A percentile compares a stretch with the other conserved stretches of the same genome.
Evolutionary conservation across 2,888 invertebrate genomes (phyloP).

Genomic region (Lasioglossum villosulum): DNA sequence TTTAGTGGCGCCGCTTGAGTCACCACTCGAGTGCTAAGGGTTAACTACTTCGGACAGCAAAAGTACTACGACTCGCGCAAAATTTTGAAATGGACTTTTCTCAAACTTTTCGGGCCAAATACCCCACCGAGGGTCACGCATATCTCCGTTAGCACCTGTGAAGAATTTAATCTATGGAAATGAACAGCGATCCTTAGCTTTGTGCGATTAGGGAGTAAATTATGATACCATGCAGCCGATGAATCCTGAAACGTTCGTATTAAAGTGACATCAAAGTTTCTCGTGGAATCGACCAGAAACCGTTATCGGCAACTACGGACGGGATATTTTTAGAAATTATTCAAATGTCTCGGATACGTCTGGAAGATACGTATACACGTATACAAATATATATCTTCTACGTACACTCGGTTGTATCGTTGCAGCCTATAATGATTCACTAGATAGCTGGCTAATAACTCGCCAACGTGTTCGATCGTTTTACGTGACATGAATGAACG

Average conservation of each 20-base stretch:
- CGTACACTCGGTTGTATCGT: slow-evolving; percentile 3
- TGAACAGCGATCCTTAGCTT: not conserved
- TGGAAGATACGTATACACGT: not conserved
- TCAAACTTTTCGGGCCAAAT: no score
- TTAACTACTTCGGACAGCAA: no score
- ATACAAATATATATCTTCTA: not conserved
- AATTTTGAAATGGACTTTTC: no score
- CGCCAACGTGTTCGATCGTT: slow-evolving; percentile 39
- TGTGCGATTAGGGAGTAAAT: slow-evolving; percentile 6
- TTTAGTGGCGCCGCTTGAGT: no score
- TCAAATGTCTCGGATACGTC: not conserved
- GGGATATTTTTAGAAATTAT: not conserved
- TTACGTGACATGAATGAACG: slow-evolving; percentile 58
- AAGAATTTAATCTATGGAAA: not conserved
- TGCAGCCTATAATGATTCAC: slow-evolving; percentile 28
- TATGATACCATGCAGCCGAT: not conserved
- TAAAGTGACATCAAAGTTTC: not conserved
- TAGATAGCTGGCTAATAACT: slow-evolving; percentile 38
- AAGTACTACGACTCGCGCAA: no score
- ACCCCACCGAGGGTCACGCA: not conserved
- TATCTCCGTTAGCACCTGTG: no score
- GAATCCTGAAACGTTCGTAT: not conserved
- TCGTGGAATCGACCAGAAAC: not conserved
- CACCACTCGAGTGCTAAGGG: no score
- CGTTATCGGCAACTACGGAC: slow-evolving; percentile 9